Conservation (phyloP, 1,140 invertebrate genomes). For the Orius insidiosus region DNA sequence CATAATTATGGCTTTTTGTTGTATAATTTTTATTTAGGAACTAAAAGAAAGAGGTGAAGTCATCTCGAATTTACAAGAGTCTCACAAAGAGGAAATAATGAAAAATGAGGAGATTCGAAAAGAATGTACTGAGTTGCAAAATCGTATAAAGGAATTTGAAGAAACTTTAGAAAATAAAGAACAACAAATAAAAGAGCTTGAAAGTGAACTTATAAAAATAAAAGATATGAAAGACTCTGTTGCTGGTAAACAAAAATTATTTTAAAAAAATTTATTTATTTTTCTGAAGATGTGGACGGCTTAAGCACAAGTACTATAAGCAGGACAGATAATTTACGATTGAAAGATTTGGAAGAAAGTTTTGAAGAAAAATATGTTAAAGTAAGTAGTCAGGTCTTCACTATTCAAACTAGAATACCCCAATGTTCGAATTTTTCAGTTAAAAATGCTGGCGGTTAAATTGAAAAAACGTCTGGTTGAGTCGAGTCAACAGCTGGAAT, state of each 20-base stretch:
- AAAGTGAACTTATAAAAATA: conserved; percentile 8
- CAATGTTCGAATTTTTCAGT: too few relatives aligned
- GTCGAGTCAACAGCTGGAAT: conserved; percentile 25
- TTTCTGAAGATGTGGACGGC: conserved; percentile 15
- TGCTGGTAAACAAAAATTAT: neutral
- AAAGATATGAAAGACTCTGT: conserved; percentile 9
- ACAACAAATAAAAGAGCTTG: conserved; percentile 10
- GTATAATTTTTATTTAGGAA: conserved; percentile 14
- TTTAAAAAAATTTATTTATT: conserved; percentile 2
- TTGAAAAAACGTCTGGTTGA: conserved; percentile 33
- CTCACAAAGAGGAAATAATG: conserved; percentile 4
- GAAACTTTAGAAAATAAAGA: conserved; percentile 9
- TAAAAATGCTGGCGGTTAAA: conserved; percentile 33
- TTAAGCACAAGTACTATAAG: conserved; percentile 24
- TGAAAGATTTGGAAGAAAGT: conserved; percentile 25
- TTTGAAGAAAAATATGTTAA: conserved; percentile 25
- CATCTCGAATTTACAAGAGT: conserved; percentile 14
- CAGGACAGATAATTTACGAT: conserved; percentile 21
- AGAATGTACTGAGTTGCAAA: conserved; percentile 1
- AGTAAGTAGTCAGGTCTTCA: conserved; percentile 18
- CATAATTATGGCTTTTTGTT: neutral
- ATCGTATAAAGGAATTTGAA: conserved; percentile 5
- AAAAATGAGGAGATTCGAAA: conserved; percentile 1
- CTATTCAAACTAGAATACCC: too few relatives aligned
- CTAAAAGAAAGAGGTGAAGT: conserved; percentile 17